Percentiles rank a stretch among this genome's conserved stretches.
These are phyloP conservation scores for Meda fulgida DNA, from an alignment of 2,797 vertebrate genomes.

Conservation along the genomic window DNA sequence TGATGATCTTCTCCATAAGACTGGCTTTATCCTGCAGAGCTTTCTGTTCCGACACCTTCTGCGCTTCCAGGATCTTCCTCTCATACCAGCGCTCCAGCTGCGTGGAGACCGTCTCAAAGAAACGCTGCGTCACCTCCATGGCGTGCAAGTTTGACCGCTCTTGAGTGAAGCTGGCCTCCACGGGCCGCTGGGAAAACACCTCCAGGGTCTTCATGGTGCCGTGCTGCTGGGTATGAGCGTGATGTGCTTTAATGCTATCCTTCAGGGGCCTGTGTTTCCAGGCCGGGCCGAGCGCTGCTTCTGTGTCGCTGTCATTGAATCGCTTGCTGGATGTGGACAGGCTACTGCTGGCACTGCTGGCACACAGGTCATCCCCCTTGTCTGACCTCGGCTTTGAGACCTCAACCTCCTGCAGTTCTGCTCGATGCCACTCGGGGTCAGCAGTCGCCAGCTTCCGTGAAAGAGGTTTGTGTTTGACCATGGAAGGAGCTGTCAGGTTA, in stretches of 20 bases:
- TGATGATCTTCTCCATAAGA: constrained; percentile 82
- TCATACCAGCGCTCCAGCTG: constrained; percentile 93
- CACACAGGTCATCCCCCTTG: constrained; percentile 59
- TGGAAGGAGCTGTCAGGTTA: constrained; percentile 56
- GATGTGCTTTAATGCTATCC: constrained; percentile 42
- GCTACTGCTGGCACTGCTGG: constrained; percentile 71
- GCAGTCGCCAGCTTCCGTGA: constrained; percentile 63
- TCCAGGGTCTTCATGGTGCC: constrained; percentile 65
- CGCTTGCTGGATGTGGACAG: constrained; percentile 58
- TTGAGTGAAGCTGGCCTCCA: constrained; percentile 66
- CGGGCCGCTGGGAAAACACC: constrained; percentile 60
- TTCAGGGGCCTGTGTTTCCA: constrained; percentile 57
- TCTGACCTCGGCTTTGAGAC: constrained; percentile 55
- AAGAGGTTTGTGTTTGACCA: background rate
- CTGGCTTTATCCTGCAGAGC: constrained; percentile 80
- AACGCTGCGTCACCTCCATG: constrained; percentile 86
- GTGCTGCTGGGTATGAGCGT: constrained; percentile 42
- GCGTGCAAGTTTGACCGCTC: constrained; percentile 81
- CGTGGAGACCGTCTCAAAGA: constrained; percentile 88
- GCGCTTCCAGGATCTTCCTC: constrained; percentile 85
- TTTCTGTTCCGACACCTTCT: constrained; percentile 79
- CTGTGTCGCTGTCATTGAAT: constrained; percentile 68
- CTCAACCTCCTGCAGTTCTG: constrained; percentile 66
- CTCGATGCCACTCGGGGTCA: constrained; percentile 66
- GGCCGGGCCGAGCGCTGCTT: constrained; percentile 70